Percentiles rank a stretch among this genome's conserved stretches.
Evolutionary conservation across 2,797 vertebrate species (phyloP).

Genomic region (Tokudaia tokunoshimensis): DNA sequence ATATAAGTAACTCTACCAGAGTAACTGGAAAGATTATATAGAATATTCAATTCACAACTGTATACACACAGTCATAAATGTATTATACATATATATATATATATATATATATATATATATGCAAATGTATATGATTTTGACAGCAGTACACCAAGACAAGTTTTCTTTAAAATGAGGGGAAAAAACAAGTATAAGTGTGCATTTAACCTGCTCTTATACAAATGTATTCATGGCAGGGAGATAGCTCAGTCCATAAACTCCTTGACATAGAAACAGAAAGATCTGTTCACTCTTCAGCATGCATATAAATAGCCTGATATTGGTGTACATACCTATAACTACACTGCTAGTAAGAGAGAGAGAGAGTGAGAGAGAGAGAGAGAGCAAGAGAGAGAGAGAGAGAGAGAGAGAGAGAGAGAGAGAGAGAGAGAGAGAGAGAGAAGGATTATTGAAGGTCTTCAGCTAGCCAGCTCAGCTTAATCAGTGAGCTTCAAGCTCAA

Average conservation of each 20-base stretch:
- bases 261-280: background rate
- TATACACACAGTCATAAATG: background rate
- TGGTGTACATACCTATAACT: background rate
- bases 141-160: background rate
- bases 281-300: too few species aligned
- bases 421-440: background rate
- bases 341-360: background rate
- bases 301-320: background rate
- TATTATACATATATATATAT: too few species aligned
- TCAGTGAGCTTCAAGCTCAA: background rate
- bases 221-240: background rate
- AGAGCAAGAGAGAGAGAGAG: background rate
- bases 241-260: background rate
- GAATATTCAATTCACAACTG: background rate
- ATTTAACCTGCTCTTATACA: background rate
- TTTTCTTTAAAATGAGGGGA: background rate
- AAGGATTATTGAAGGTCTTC: background rate
- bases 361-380: too few species aligned
- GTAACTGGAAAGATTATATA: background rate
- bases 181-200: background rate
- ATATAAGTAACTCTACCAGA: background rate
- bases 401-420: background rate
- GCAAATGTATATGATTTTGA: too few species aligned
- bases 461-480: background rate
- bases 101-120: background rate